These are phyloP conservation scores for Sminthurinus signatus DNA, from an alignment of 1,140 invertebrate genomes.

Conservation along the genomic window DNA sequence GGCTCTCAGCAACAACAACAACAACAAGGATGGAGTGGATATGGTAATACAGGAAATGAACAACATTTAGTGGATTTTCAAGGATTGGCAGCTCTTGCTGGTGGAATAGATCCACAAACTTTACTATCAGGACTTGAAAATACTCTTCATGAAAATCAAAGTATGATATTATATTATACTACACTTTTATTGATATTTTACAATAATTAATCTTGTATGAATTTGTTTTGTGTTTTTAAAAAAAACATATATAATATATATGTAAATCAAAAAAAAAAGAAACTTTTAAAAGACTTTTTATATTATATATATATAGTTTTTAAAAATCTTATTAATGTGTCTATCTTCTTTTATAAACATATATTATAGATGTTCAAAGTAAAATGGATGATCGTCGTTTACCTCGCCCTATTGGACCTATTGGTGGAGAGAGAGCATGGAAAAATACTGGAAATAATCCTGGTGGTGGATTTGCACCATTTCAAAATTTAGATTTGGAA, in stretches of 20 bases:
- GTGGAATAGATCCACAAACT: slow-evolving; percentile 17
- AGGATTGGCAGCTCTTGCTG: slow-evolving; percentile 28
- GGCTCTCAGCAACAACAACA: slow-evolving; percentile 13
- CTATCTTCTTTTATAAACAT: background rate
- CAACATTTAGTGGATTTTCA: slow-evolving; percentile 26
- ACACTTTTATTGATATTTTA: too few relatives aligned
- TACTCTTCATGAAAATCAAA: slow-evolving; percentile 28
- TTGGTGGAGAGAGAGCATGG: slow-evolving; percentile 32
- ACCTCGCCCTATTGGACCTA: slow-evolving; percentile 40
- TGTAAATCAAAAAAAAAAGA: too few relatives aligned
- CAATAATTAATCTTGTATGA: too few relatives aligned
- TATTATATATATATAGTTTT: too few relatives aligned
- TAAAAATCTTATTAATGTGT: too few relatives aligned
- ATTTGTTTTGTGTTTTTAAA: too few relatives aligned
- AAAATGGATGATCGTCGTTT: slow-evolving; percentile 33
- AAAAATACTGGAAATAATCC: slow-evolving; percentile 22
- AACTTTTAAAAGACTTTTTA: too few relatives aligned
- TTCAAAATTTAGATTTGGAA: slow-evolving; percentile 19
- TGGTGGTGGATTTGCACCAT: slow-evolving; percentile 9
- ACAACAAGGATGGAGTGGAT: slow-evolving; percentile 13
- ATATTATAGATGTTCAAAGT: slow-evolving; percentile 10
- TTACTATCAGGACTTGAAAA: slow-evolving; percentile 19
- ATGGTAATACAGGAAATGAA: background rate
- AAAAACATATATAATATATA: too few relatives aligned
- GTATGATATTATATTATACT: too few relatives aligned